Base-by-base conservation (phyloP, 2,113 vertebrate genomes). In the Manacus vitellinus region DNA sequence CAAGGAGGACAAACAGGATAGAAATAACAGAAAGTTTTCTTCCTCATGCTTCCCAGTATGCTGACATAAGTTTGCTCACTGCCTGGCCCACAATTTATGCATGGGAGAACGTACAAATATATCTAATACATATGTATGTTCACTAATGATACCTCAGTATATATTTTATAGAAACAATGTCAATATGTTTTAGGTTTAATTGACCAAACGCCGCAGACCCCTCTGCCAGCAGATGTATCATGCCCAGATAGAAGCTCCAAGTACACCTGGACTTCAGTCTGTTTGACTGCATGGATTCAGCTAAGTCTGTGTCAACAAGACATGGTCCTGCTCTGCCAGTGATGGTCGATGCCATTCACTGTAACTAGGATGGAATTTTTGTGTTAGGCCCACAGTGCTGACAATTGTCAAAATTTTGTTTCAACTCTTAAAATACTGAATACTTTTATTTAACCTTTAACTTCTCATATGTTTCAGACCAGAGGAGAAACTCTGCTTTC, bases 91-190 rank as follows among this genome's bases (percentile, higher is more conserved):
- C 62, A 39, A 1, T 28, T 81, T 18, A 52, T 9, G 15, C 43
- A 20, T 2, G 5, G 30, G 12, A 82, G 31, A 81, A 71, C 1
- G 25, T 2, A 37, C 33, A 68, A 15, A 28, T 33, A 6, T 19
- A 9, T 6, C 51, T 44, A 68, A 58, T 5, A 52, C 12, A 25
- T 4, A 8, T 0, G 1, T 7, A 20, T 4, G 15, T 37, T 47
- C 41, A 54, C 55, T 58, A 54, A 37, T 27, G 47, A 55, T 14
- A 46, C 23, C 30, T 82, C 23, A 9, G 30, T 10, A 9, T 14
- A 3, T 8, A 15, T 63, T 51, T 74, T 47, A 51, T 14, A 85
- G 47, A 67, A 87, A 59, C 8, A 58, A 63, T 3, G 20, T 6
- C 54, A 33, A 8, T 11, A 49, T 4, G 8, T 39, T 87, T 81